phyloP scores from a whole-genome alignment of 2,888 invertebrate species.

The Agrenia bidenticulata region DNA sequence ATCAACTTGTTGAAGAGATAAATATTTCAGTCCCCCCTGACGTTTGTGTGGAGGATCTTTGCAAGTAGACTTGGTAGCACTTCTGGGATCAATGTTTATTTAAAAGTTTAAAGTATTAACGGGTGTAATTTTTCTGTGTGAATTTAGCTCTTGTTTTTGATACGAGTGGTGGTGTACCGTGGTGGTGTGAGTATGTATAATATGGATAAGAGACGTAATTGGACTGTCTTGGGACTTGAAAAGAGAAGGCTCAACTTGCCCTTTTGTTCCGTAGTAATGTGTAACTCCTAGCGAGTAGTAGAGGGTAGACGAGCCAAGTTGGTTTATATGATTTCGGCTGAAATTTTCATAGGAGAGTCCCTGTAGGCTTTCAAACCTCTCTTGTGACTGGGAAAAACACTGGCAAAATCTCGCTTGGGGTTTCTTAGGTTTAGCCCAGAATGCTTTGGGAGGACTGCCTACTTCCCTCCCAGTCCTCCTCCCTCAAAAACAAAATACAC shows the following conservation, averaged over 20 bases:
- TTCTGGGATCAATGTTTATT: conserved; percentile 9
- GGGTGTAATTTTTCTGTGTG: neutral
- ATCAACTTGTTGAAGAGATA: too few relatives aligned
- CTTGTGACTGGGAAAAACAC: conserved; percentile 53
- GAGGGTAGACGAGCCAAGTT: neutral
- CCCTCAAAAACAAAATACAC: conserved; percentile 3
- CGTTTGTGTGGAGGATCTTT: neutral
- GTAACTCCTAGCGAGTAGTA: neutral
- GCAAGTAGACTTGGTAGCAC: neutral
- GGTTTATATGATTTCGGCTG: conserved; percentile 26
- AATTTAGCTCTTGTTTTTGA: conserved; percentile 3
- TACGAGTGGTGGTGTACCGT: neutral
- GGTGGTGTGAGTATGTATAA: neutral
- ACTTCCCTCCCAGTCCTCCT: conserved; percentile 8
- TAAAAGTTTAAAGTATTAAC: conserved; percentile 15
- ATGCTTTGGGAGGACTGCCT: neutral
- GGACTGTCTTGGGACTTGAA: conserved; percentile 25
- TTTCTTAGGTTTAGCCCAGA: conserved; percentile 29
- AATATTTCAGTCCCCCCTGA: too few relatives aligned
- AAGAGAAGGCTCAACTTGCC: conserved; percentile 10
- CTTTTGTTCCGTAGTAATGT: conserved; percentile 11
- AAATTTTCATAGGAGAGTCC: conserved; percentile 53
- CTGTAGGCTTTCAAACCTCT: conserved; percentile 53
- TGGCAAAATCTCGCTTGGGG: conserved; percentile 53
- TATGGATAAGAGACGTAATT: conserved; percentile 17